Base-by-base conservation (phyloP, 2,113 vertebrate genomes). In the Pogonocichla stellata region DNA sequence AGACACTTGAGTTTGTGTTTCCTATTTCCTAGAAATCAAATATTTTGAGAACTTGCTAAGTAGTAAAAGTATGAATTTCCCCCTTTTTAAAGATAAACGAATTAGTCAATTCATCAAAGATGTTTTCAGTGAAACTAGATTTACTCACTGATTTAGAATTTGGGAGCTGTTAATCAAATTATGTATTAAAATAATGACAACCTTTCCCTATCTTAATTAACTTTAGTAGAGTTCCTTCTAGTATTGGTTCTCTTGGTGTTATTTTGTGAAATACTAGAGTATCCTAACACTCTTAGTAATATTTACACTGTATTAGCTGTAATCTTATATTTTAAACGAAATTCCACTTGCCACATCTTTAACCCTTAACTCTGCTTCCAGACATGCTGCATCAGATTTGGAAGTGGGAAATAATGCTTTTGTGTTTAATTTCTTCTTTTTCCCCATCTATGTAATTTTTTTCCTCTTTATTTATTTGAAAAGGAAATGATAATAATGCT, bases 401-500 rank as follows among this genome's bases (percentile, higher is more conserved):
- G 19, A 90, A 88, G 0, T 10, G 10, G 11, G 3, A 80, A 72
- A 69, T 6, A 42, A 4, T 12, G 1, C 36, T 60, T 42, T 69
- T 19, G 1, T 25, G 36, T 20, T 60, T 25, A 5, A 13, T 43
- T 40, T 36, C 2, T 42, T 23, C 1, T 31, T 22, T 51, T 2
- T 38, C 8, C 8, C 3, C 2, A 19, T 1, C 2, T 2, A 4
- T 15, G 1, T 7, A 3, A 3, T 6, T 10, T 31, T 23, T 34
- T 62, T 11, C 2, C 5, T 38, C 5, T 48, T 60, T 36, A 8
- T 6, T 84, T 60, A n/a, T 85, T 92, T 87, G 8, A 36, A 75
- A 94, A 84, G 1, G 5, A 69, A 66, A 70, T 16, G 3, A 66
- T 88, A 61, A n/a, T 65, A 61, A 31, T 50, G 1, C 1, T 65